A percentile compares a stretch with the other conserved stretches of the same genome.
Evolutionary conservation across 2,888 invertebrate genomes (phyloP).

Genomic region (Peribatodes rhomboidaria): DNA sequence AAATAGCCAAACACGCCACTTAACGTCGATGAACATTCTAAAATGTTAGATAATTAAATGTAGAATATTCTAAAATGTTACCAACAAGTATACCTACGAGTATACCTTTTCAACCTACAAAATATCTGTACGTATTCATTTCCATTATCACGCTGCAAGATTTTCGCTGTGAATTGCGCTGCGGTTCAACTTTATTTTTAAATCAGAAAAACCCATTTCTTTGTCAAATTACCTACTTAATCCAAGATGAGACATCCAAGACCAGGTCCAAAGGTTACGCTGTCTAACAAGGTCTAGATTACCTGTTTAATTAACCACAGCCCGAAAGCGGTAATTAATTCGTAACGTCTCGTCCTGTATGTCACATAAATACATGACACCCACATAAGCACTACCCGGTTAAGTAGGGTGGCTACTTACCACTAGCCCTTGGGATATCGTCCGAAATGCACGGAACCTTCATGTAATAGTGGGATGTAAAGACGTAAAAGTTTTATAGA

Average conservation of each 20-base stretch:
- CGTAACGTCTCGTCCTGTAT: conserved; percentile 72
- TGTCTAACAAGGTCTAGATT: conserved; percentile 52
- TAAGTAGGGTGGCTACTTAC: conserved; percentile 35
- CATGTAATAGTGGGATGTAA: conserved; percentile 11
- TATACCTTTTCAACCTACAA: no score
- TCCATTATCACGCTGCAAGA: not conserved
- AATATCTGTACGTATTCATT: no score
- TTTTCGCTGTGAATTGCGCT: no score
- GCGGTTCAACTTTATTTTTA: no score
- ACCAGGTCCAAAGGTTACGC: conserved; percentile 5
- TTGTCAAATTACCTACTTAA: no score
- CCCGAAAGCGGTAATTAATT: conserved; percentile 74
- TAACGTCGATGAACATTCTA: no score
- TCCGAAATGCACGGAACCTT: conserved; percentile 16
- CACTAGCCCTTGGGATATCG: conserved; percentile 18
- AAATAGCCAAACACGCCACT: no score
- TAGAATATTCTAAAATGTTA: no score
- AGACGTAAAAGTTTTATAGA: conserved; percentile 17
- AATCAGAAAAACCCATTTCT: not conserved
- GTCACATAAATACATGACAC: conserved; percentile 82
- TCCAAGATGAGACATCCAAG: conserved; percentile 6
- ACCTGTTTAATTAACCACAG: conserved; percentile 73
- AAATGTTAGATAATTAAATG: no score
- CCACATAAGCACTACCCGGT: conserved; percentile 43
- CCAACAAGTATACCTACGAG: no score